Evolutionary conservation across 2,888 invertebrate species (phyloP), one percentile per base, ranked within the genome.

Genomic region (Alsophila aescularia): DNA sequence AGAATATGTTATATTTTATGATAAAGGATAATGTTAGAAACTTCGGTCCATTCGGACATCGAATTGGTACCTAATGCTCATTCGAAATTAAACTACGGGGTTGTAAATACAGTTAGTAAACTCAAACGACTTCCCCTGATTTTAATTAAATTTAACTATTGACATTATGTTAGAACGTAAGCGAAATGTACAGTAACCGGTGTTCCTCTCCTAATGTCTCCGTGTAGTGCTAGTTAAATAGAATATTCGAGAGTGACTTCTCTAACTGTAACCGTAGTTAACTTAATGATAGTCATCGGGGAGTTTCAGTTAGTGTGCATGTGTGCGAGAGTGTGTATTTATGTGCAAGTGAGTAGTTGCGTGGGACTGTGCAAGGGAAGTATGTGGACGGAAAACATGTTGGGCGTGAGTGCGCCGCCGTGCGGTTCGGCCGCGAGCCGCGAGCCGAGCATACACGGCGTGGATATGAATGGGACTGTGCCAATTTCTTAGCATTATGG

Each of bases 161-260:
- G 77, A 78, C 66, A 77, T 75, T 72, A 73, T 69, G 70, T 78
- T 85, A 81, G 79, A 74, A 51, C 73, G 72, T 82, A 84, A 85
- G 82, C 69, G 76, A 85, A 81, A 65, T 89, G 90, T 91, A 90
- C 90, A 90, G 89, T 87, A 85, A 88, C 85, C 79, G 87, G 89
- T 88, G 90, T 90, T 90, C 90, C 90, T 90, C 86, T 89, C 85
- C 83, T 85, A 84, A 84, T 77, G 81, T 89, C 85, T 87, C 89
- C 82, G 75, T 81, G 86, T 89, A 88, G 87, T 74, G 77, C 77
- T 90, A 90, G 89, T 76, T 77, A 75, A 73, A 72, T 81, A 85
- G 84, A 80, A 64, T 81, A 79, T 81, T 75, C 75, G 78, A 69
- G 74, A 80, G 79, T 64, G 79, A 81, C 80, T 81, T 75, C 81